These are phyloP conservation scores for Xiphophorus couchianus DNA, from an alignment of 2,113 vertebrate species.

Conservation along the genomic window DNA sequence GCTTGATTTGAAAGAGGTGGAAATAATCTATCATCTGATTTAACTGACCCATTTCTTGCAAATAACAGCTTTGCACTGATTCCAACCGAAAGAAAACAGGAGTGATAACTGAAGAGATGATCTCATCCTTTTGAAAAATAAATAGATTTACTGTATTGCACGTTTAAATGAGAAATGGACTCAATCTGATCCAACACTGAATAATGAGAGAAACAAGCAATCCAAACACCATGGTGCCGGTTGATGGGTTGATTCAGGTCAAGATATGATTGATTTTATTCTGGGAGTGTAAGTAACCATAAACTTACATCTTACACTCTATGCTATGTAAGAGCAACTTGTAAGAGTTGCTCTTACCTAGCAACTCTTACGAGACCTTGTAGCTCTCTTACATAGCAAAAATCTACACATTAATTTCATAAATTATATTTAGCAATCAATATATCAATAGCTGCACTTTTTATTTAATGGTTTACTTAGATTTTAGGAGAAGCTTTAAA, in stretches of 20 bases:
- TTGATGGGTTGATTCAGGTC: background rate
- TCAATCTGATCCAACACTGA: background rate
- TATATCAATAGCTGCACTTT: too few species aligned
- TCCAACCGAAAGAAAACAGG: background rate
- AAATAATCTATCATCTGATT: slow-evolving; percentile 38
- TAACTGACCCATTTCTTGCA: slow-evolving; percentile 38
- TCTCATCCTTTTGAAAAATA: background rate
- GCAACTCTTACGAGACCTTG: too few species aligned
- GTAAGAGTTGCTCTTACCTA: too few species aligned
- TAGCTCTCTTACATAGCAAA: too few species aligned
- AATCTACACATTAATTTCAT: too few species aligned
- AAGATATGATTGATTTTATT: background rate
- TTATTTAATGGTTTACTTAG: too few species aligned
- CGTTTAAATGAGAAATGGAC: background rate
- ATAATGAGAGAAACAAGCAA: too few species aligned
- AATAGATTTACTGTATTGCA: slow-evolving; percentile 7
- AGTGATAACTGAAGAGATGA: background rate
- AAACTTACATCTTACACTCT: too few species aligned
- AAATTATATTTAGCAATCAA: too few species aligned
- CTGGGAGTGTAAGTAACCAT: background rate
- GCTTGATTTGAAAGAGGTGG: slow-evolving; percentile 28
- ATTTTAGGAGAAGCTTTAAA: too few species aligned
- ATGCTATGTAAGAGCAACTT: too few species aligned
- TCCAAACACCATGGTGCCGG: too few species aligned
- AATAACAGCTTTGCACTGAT: background rate